Percentiles rank a stretch among this genome's conserved stretches.
These are phyloP conservation scores for Solenopsis fugax DNA, from an alignment of 1,140 invertebrate genomes.

Conservation along the genomic window DNA sequence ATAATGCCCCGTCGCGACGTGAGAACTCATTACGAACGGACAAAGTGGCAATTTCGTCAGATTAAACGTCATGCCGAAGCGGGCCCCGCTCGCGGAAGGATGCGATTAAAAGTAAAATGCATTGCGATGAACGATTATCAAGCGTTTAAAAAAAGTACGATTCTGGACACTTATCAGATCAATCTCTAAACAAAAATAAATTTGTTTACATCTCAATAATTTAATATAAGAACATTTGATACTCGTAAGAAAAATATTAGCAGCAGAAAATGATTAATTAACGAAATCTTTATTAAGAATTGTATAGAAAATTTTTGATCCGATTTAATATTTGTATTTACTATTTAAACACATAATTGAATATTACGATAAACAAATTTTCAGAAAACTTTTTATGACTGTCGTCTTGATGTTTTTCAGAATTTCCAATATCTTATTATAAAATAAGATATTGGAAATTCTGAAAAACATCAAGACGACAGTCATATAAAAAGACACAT, in stretches of 20 bases:
- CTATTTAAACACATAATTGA: neutral
- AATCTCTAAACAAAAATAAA: neutral
- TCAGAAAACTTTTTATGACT: neutral
- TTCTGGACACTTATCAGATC: neutral
- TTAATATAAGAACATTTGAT: neutral
- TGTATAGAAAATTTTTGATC: neutral
- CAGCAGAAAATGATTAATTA: neutral
- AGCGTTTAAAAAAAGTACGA: constrained; percentile 3
- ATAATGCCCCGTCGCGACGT: constrained; percentile 66
- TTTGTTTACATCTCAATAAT: neutral
- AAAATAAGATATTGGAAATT: constrained; percentile 5
- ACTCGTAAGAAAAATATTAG: neutral
- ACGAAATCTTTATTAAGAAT: neutral
- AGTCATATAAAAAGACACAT: neutral
- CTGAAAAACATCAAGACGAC: neutral
- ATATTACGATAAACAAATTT: neutral
- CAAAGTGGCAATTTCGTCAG: constrained; percentile 63
- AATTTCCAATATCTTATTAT: neutral
- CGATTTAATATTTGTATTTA: neutral
- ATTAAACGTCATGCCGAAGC: constrained; percentile 49
- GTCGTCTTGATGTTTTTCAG: neutral
- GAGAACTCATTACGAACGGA: constrained; percentile 64
- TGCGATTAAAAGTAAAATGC: constrained; percentile 47
- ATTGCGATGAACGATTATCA: constrained; percentile 49
- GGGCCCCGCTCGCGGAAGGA: neutral